Base-by-base conservation (phyloP, 2,888 invertebrate genomes). In the Arrhopalites spinosus region DNA sequence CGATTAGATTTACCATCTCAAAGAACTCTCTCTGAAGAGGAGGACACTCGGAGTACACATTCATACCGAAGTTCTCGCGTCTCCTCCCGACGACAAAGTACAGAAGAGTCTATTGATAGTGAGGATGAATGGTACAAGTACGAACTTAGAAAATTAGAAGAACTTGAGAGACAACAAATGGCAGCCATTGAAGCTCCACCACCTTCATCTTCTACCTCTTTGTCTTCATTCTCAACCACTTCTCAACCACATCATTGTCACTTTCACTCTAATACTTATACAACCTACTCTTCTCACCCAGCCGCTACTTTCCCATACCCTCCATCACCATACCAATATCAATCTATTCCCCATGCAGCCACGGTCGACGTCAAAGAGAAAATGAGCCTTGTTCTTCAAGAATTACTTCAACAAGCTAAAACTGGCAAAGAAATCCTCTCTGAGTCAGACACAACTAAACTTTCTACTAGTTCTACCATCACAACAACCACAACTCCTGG, bases 111-210 rank as follows among this genome's bases (percentile, higher is more conserved):
- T 83, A 95, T 95, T 75, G 95, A 95, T 85, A 94, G 93, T 30
- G 95, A 95, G 86, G 95, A 95, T 84, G 95, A 95, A 85, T 95
- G 95, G 92, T 95, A 94, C 84, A 93, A 93, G 83, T 94, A 95
- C 85, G 95, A 95, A 84, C 85, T 95, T 75, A 88, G 93, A 74
- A 94, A 95, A 85, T 86, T 95, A 47, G 94, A 95, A 86, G 93
- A 94, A 86, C 88, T 95, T 86, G 95, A 95, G 85, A 88, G 91
- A 79, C 83, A 84, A 71, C 83, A 83, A 78, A 82, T 83, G 67
- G 78, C 84, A 76, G 80, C 82, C 43, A 78, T 79, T 67, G 80
- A 82, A 43, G 53, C 68, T 30, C 73, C 29, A 17, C 63, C 74
- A 2, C 13, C 20, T 11, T 59, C 59, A 1, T 2, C 74, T 76